Base-by-base conservation (phyloP, 64 coral and sea anemone species). In the Exaiptasia diaphana region DNA sequence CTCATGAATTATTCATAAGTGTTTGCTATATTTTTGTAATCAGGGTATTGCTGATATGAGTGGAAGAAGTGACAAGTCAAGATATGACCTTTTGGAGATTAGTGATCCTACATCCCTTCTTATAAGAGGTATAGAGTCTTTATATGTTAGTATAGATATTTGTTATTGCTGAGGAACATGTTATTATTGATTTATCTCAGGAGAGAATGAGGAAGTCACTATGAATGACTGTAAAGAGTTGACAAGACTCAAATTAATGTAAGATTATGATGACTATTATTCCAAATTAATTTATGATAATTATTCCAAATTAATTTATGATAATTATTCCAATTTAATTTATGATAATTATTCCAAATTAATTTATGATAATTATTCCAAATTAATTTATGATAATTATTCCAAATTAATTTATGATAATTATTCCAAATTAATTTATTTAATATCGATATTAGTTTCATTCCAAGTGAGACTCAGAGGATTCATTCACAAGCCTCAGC, bases 21-120 rank as follows among this genome's bases (percentile, higher is more conserved):
- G n/a, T n/a, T n/a, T n/a, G n/a, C n/a, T n/a, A n/a, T n/a, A n/a
- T n/a, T n/a, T n/a, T n/a, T n/a, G n/a, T n/a, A n/a, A n/a, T n/a
- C 29, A 97, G 89, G 95, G 95, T 50, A 92, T 99, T 64, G 89
- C 95, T 22, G 95, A 93, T 36, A 91, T 99, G 63, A 74, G 89
- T 31, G 90, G 89, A 9, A 58, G 81, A 59, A 79, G 85, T 39
- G 95, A 84, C 17, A 86, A 79, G 48, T 73, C 62, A 44, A 72
- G 95, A 67, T 99, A 92, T 74, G 80, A 91, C 11, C 60, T 99
- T 31, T 75, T 99, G 12, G 95, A 99, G 60, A 99, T 99, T 50
- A 92, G 95, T 69, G 90, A 99, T 64, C 95, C 95, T 0, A 74
- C 74, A 62, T 70, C 80, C 0, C 78, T 99, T 36, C 60, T 99